Evolutionary conservation across 1,140 invertebrate species (phyloP), one percentile per base, ranked within the genome.

Genomic region (Drosophila mauritiana): DNA sequence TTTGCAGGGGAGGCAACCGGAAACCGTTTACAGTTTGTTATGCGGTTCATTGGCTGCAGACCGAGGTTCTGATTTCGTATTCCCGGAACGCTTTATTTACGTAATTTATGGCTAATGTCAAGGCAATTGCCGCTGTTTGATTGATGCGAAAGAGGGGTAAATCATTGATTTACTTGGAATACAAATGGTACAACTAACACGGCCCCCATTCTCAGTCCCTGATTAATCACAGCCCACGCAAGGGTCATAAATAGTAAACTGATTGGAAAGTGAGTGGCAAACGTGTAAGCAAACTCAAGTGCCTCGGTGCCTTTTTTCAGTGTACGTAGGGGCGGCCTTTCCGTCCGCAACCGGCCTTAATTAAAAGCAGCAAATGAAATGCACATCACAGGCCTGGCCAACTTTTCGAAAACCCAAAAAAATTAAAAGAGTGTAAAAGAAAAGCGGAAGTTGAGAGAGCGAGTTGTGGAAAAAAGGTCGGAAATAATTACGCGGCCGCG

Each of bases 51-150:
- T 64, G 58, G 59, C 48, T 62, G 37, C 27, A 52, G 52, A 72
- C 46, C 62, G 43, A 46, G 37, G 22, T 27, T 36, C 43, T 11
- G 31, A 31, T 20, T 39, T 36, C 48, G n/a, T 36, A 72, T 63
- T 72, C 52, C 48, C 34, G 52, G 43, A 63, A 64, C 22, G 36
- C 36, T 42, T 57, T 15, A 46, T 49, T 49, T 51, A 42, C 36
- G 42, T 65, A 42, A 59, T 82, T 69, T 78, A 75, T 79, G 59
- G 64, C 25, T 45, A 53, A 73, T 55, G 63, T 70, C 52, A 78
- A 70, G 80, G 61, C 72, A 76, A 76, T 77, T 78, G 78, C 67
- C 64, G 56, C 68, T 81, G 68, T 86, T 86, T 73, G 81, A 84
- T 84, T 62, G 61, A 73, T 77, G 43, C 36, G 42, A 13, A 7